Conservation (phyloP, 2,888 invertebrate species). For the Graphium colonna region DNA sequence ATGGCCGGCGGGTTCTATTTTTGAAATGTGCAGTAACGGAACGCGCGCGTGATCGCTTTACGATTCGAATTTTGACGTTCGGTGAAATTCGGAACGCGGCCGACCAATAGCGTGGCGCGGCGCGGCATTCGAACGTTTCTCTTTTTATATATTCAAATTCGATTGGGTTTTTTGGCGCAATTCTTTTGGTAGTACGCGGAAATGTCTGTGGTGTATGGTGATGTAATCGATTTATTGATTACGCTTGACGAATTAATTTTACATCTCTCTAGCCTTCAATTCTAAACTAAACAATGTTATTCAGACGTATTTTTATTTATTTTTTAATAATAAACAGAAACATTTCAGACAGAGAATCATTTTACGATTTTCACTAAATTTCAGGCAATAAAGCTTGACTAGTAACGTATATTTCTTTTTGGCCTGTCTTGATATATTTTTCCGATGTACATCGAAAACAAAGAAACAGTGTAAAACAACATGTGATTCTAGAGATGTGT, state of each 20-base stretch:
- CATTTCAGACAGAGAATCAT: no score
- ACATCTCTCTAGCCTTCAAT: not conserved
- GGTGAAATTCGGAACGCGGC: slow-evolving; percentile 67
- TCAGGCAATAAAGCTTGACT: no score
- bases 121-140: slow-evolving; percentile 60
- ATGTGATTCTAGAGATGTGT: no score
- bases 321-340: no score
- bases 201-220: not conserved
- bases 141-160: slow-evolving; percentile 61
- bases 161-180: slow-evolving; percentile 38
- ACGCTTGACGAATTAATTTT: not conserved
- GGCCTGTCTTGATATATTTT: no score
- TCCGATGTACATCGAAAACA: no score
- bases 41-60: slow-evolving; percentile 69
- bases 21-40: slow-evolving; percentile 79
- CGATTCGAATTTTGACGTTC: slow-evolving; percentile 71
- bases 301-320: no score
- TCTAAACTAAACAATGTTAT: no score
- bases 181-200: slow-evolving; percentile 27
- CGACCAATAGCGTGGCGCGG: slow-evolving; percentile 45
- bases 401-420: no score
- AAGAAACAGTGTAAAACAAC: no score
- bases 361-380: no score
- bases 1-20: slow-evolving; percentile 77
- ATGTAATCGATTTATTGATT: slow-evolving; percentile 2